A percentile compares a stretch with the other conserved stretches of the same genome.
Evolutionary conservation across 2,797 vertebrate species (phyloP).

Genomic region (Denticeps clupeoides): DNA sequence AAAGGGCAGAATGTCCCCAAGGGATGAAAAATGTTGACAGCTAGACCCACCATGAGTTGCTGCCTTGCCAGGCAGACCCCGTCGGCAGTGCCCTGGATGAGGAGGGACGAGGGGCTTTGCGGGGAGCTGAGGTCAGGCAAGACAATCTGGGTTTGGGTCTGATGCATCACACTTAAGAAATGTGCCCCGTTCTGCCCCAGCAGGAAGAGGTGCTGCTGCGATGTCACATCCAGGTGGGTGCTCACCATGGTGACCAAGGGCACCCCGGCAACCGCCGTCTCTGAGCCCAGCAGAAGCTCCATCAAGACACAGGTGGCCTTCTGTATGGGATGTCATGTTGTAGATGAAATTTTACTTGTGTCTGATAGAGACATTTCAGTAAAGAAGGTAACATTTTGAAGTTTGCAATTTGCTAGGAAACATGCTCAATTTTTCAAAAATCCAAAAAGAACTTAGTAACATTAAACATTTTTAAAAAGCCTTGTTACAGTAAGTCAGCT

Average conservation of each 20-base stretch:
- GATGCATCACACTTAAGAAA: conserved; percentile 67
- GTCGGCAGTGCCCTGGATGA: conserved; percentile 63
- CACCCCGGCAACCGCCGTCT: conserved; percentile 32
- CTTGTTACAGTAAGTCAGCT: background rate
- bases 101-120: conserved; percentile 55
- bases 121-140: conserved; percentile 63
- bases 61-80: conserved; percentile 65
- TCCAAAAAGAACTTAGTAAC: no score
- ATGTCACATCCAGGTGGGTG: conserved; percentile 66
- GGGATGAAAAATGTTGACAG: no score
- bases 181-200: conserved; percentile 64
- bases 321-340: conserved; percentile 33
- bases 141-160: conserved; percentile 70
- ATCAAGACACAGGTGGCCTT: conserved; percentile 60
- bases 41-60: conserved; percentile 61
- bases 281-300: conserved; percentile 59
- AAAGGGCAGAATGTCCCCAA: no score
- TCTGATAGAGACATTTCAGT: no score
- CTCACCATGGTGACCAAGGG: conserved; percentile 48
- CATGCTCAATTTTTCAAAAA: no score
- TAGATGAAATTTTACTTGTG: background rate
- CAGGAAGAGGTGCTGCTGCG: conserved; percentile 68
- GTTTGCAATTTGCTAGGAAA: no score
- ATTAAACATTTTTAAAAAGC: no score
- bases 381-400: no score